phyloP scores from a whole-genome alignment of 2,113 vertebrate species.

The Ellobius talpinus region DNA sequence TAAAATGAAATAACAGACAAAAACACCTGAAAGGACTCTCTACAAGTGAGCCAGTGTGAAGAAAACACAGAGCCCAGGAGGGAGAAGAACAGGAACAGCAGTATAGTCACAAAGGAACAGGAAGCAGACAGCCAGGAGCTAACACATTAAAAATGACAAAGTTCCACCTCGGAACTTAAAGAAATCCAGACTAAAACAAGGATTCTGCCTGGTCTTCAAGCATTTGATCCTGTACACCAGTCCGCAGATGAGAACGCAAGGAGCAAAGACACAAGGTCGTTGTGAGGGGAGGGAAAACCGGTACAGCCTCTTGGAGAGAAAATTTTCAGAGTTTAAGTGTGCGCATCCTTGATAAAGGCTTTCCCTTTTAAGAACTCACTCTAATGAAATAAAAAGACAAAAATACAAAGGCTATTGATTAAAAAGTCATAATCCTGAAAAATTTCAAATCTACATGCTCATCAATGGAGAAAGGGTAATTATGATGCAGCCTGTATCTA shows the following conservation, averaged over 20 bases:
- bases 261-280: not conserved
- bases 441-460: not conserved
- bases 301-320: not conserved
- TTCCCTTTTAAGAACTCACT: not conserved
- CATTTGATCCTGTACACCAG: not conserved
- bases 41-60: not conserved
- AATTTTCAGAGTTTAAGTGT: constrained; percentile 8
- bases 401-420: constrained; percentile 28
- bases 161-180: not conserved
- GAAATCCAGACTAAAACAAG: constrained; percentile 12
- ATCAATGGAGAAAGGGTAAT: not conserved
- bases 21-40: constrained; percentile 38
- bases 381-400: constrained; percentile 22
- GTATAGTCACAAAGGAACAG: not conserved
- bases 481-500: not conserved
- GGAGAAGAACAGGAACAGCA: not conserved
- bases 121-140: not conserved
- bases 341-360: not conserved
- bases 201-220: not conserved
- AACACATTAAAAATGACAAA: not conserved
- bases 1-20: constrained; percentile 44
- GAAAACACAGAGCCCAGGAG: not conserved
- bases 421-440: not conserved
- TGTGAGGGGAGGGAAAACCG: not conserved
- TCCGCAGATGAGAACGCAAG: not conserved